phyloP scores from a whole-genome alignment of 2,888 invertebrate species.

The Meteorus colon region DNA sequence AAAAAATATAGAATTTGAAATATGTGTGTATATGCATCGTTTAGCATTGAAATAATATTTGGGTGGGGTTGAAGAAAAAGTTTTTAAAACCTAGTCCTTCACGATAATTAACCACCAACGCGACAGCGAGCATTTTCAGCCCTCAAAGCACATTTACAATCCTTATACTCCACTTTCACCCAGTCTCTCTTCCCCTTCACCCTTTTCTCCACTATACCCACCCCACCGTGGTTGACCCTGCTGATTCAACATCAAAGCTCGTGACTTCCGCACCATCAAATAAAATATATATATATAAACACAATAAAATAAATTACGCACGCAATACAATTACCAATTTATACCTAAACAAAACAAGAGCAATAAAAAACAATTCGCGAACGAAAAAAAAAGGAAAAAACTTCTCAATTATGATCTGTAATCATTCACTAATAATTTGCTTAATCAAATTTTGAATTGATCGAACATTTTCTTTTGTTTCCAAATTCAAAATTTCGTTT shows the following conservation, averaged over 20 bases:
- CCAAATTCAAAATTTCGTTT: not conserved
- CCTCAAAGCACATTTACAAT: conserved; percentile 21
- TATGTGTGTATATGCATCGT: not conserved
- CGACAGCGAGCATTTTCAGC: not conserved
- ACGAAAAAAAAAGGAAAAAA: not conserved
- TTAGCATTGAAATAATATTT: conserved; percentile 22
- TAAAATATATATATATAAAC: not conserved
- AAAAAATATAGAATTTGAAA: not conserved
- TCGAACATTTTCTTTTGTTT: not conserved
- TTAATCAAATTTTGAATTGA: not conserved
- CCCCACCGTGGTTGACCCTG: not conserved
- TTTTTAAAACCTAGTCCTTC: not conserved
- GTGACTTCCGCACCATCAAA: conserved; percentile 6
- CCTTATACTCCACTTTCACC: not conserved
- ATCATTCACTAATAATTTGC: too few species aligned
- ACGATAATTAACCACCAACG: conserved; percentile 20
- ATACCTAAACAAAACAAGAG: conserved; percentile 9
- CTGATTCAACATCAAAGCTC: not conserved
- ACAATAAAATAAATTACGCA: not conserved
- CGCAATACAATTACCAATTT: not conserved
- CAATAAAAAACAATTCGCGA: not conserved
- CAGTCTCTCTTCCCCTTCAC: conserved; percentile 32
- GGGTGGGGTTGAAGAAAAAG: conserved; percentile 27
- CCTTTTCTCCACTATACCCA: conserved; percentile 20
- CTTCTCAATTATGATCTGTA: too few species aligned